A percentile compares a stretch with the other conserved stretches of the same genome.
phyloP scores from a whole-genome alignment of 2,797 vertebrate genomes.

The Urosaurus nigricauda region DNA sequence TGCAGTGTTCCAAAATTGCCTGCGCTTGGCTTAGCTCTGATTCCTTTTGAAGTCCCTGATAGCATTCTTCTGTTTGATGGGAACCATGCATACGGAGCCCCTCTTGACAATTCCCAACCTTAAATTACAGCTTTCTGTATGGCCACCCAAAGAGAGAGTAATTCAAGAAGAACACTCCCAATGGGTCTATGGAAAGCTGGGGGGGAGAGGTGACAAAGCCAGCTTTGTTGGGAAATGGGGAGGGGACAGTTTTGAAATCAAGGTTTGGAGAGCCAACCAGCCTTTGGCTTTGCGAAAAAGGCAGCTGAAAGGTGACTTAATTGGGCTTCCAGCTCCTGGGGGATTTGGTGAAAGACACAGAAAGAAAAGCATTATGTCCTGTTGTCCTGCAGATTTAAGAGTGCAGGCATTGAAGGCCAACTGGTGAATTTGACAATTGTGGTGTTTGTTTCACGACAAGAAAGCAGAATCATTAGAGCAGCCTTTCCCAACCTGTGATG shows the following conservation, averaged over 20 bases:
- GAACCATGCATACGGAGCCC: not conserved
- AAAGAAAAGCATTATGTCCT: not conserved
- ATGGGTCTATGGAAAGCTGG: not conserved
- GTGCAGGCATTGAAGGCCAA: not conserved
- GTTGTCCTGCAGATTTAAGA: not conserved
- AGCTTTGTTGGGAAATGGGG: not conserved
- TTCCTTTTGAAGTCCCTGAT: not conserved
- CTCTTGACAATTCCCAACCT: not conserved
- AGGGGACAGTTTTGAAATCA: not conserved
- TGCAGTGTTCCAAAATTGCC: not conserved
- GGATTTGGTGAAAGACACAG: not conserved
- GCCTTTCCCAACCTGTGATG: too few species aligned
- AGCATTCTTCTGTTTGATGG: not conserved
- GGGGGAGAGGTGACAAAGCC: not conserved
- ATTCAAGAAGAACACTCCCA: not conserved
- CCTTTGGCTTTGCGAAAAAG: not conserved
- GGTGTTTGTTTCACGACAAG: too few species aligned
- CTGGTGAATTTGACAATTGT: not conserved
- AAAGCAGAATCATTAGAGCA: too few species aligned
- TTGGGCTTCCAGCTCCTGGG: not conserved
- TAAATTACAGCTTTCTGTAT: not conserved
- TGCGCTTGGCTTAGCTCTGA: not conserved
- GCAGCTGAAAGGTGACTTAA: conserved; percentile 5
- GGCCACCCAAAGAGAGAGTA: not conserved
- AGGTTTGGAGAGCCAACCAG: not conserved